Percentiles rank a stretch among this genome's conserved stretches.
Conservation (phyloP, 2,888 invertebrate species). For the Unio pictorum region DNA sequence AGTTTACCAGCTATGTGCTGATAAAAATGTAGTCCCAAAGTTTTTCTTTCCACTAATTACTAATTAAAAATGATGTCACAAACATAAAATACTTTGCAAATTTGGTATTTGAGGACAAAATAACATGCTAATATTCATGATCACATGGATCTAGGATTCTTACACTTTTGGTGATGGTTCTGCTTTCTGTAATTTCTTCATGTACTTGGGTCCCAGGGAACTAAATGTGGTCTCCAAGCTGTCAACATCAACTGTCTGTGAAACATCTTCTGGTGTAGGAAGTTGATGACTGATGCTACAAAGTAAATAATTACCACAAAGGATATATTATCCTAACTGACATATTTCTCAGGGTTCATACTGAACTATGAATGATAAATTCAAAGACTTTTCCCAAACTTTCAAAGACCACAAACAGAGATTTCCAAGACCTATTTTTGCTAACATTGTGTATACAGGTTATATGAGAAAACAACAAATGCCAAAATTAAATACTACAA, state of each 20-base stretch:
- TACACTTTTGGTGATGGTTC: slow-evolving; percentile 60
- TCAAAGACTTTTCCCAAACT: too few species aligned
- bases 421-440: too few species aligned
- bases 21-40: too few species aligned
- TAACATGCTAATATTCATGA: background rate
- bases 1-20: too few species aligned
- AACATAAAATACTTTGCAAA: background rate
- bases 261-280: slow-evolving; percentile 76
- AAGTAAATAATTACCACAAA: background rate
- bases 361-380: too few species aligned
- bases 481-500: too few species aligned
- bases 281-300: slow-evolving; percentile 77
- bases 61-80: background rate
- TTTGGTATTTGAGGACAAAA: background rate
- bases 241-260: slow-evolving; percentile 82
- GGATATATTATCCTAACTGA: background rate
- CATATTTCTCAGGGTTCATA: background rate
- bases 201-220: slow-evolving; percentile 90
- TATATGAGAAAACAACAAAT: too few species aligned
- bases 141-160: slow-evolving; percentile 12
- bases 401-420: too few species aligned
- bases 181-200: slow-evolving; percentile 78
- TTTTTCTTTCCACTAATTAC: too few species aligned
- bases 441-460: too few species aligned
- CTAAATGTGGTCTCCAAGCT: slow-evolving; percentile 82